Percentiles rank a stretch among this genome's conserved stretches.
Conservation (phyloP, 2,888 invertebrate species). For the Andricus quercusramuli region DNA sequence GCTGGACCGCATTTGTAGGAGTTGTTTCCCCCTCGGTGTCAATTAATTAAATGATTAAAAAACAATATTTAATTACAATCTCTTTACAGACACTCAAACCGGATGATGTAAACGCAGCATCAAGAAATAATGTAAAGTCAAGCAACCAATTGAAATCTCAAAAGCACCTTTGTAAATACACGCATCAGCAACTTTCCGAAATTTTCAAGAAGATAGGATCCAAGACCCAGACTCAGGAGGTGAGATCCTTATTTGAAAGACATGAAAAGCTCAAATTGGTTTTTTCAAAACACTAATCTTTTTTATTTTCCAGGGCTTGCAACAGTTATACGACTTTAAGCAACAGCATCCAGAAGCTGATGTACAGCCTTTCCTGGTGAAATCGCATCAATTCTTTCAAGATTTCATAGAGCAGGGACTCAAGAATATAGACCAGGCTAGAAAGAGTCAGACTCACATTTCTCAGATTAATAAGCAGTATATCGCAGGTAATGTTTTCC, state of each 20-base stretch:
- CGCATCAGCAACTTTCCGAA: slow-evolving; percentile 92
- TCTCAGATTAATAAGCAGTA: slow-evolving; percentile 69
- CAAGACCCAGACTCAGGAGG: slow-evolving; percentile 88
- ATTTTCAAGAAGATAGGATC: slow-evolving; percentile 95
- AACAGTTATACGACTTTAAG: slow-evolving; percentile 88
- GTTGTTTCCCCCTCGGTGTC: too few relatives aligned
- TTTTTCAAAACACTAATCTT: slow-evolving; percentile 12
- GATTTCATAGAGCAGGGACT: slow-evolving; percentile 91
- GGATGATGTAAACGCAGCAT: slow-evolving; percentile 75
- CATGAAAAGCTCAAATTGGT: not conserved
- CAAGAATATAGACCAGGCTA: slow-evolving; percentile 81
- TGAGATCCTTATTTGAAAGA: slow-evolving; percentile 54
- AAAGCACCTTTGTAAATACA: slow-evolving; percentile 85
- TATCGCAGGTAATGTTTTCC: slow-evolving; percentile 59
- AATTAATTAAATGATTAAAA: too few relatives aligned
- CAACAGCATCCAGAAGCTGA: slow-evolving; percentile 90
- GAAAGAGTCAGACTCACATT: slow-evolving; percentile 72
- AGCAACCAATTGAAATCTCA: slow-evolving; percentile 72
- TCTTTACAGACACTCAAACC: slow-evolving; percentile 78
- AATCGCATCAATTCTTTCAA: slow-evolving; percentile 91
- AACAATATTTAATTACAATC: not conserved
- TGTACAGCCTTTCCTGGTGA: slow-evolving; percentile 88
- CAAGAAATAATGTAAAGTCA: slow-evolving; percentile 66
- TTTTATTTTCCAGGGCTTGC: slow-evolving; percentile 83
- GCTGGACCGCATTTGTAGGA: too few relatives aligned